Base-by-base conservation (phyloP, 1,140 invertebrate genomes). In the Cydia splendana region DNA sequence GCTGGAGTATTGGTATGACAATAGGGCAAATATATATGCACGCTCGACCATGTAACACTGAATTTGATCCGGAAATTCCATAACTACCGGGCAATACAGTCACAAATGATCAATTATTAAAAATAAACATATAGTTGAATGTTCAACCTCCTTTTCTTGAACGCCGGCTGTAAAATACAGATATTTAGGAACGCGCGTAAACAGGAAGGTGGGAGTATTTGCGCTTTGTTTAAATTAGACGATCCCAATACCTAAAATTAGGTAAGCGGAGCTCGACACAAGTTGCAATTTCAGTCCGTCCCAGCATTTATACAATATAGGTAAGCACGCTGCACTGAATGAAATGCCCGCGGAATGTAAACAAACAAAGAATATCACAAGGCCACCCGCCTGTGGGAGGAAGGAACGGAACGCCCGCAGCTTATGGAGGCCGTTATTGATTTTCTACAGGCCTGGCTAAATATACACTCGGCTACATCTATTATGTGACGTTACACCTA, bases 301-400 rank as follows among this genome's bases (percentile, higher is more conserved):
- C 34, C n/a, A 71, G 7, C 24, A 42, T 45, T 45, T 71, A 53
- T 75, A 75, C 15, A 51, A 74, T 51, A 24, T 48, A 75, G 53
- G 45, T 73, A 77, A 79, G 69, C 77, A 77, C 74, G 62, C 78
- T 81, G 71, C 79, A 84, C 78, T 88, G 84, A 89, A 89, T 89
- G 86, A 84, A 88, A 84, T 84, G 80, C 74, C 77, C 77, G 76
- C 80, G 75, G 76, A 89, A 88, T 81, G 86, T 88, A 88, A 88
- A 88, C 86, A 88, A 85, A 85, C 76, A 78, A 74, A 73, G 65
- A 76, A 76, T 48, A 67, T 74, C 73, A 34, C 45, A 57, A 53
- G 71, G 30, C 74, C 67, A 28, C 65, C 48, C 73, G 48, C 30
- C 53, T 57, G 80, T 76, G 67, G 67, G 65, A 67, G 67, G 67